A percentile compares a stretch with the other conserved stretches of the same genome.
Evolutionary conservation across 2,113 vertebrate species (phyloP).

Genomic region (Excalfactoria chinensis): DNA sequence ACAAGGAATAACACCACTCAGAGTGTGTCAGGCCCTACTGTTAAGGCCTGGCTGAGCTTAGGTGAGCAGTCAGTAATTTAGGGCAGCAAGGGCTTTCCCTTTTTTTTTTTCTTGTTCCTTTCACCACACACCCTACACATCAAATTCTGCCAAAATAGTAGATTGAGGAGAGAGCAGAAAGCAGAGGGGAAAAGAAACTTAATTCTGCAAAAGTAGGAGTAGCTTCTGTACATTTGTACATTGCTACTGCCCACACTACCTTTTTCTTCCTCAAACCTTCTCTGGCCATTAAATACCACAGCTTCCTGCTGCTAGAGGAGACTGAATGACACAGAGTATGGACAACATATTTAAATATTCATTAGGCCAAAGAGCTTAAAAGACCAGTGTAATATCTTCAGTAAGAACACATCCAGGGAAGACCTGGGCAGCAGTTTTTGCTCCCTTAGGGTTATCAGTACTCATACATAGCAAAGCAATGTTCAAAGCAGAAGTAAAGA

Average conservation of each 20-base stretch:
- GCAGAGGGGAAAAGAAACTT: not conserved
- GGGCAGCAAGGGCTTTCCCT: not conserved
- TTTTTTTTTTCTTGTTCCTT: not conserved
- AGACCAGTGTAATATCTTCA: not conserved
- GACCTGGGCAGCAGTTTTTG: not conserved
- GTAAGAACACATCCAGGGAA: not conserved
- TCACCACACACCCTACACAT: not conserved
- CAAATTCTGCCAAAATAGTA: not conserved
- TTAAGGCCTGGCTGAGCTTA: not conserved
- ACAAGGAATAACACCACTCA: not conserved
- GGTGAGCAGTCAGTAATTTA: not conserved
- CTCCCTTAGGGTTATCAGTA: not conserved
- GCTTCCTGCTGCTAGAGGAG: not conserved
- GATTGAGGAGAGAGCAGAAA: not conserved
- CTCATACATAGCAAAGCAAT: not conserved
- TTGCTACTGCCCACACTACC: not conserved
- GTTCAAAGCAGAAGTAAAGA: constrained; percentile 4
- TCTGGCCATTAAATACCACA: not conserved
- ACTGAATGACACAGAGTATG: not conserved
- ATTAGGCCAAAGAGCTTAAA: not conserved
- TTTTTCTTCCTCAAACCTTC: not conserved
- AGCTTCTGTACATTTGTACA: not conserved
- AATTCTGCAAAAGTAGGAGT: not conserved
- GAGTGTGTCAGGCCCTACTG: not conserved
- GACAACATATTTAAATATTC: not conserved